Base-by-base conservation (phyloP, 2,888 invertebrate genomes). In the Pristionchus exspectatus region DNA sequence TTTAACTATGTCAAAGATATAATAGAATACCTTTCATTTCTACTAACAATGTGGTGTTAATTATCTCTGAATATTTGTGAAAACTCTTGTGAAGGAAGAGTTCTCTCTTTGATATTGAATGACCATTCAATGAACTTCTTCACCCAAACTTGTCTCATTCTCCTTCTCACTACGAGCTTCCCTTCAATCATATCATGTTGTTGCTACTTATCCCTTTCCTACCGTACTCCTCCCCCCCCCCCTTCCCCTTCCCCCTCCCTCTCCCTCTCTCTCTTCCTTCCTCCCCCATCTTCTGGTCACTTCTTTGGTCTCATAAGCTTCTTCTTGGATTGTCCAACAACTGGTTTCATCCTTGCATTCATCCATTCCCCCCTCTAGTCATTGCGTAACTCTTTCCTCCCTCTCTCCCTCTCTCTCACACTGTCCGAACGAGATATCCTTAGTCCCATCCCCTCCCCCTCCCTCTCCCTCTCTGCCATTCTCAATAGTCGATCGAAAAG, bases 371-470 rank as follows among this genome's bases (percentile, higher is more conserved):
- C 9, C 72, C n/a, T 38, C 38, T 38, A 38, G 38, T 27, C 30
- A 72, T 30, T 30, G 72, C 30, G 30, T 72, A 72, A n/a, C 72
- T 72, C 72, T 72, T 72, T n/a, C 72, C 72, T 30, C 30, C n/a
- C 38, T 38, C 38, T 38, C 38, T 38, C 38, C 5, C 38, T 38
- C 72, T 38, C 38, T 38, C 38, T 38, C 72, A 24, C 72, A 72
- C n/a, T 72, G 72, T n/a, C n/a, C 72, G n/a, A n/a, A 72, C 30
- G 59, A 59, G 59, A n/a, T 30, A 30, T 72, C 38, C 38, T 38
- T 38, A 38, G 38, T 38, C 38, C 38, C 38, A 38, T 38, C 38
- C 38, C 38, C 38, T 30, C 38, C 81, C 4, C 81, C 44, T 16
- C 81, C 12, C 81, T 30, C 38, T 38, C 27, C 24, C 38, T 38